These are phyloP conservation scores for Chascanopsetta lugubris DNA, from an alignment of 2,113 vertebrate species.

Conservation along the genomic window DNA sequence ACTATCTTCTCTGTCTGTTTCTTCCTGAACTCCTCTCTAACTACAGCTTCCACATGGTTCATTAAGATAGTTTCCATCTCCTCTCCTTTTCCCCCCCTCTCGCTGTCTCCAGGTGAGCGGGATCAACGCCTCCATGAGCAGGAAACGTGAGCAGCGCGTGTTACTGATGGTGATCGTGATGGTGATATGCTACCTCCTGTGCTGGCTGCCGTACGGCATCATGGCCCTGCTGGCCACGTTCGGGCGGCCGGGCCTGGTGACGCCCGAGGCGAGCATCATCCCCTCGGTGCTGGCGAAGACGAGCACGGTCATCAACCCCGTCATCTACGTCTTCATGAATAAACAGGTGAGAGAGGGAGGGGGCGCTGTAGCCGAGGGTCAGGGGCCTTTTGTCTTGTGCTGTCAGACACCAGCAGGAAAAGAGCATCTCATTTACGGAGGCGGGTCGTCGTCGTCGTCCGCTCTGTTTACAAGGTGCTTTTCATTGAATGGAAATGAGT, in stretches of 20 bases:
- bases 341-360: conserved; percentile 77
- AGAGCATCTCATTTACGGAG: conserved; percentile 8
- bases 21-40: too few relatives aligned
- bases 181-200: conserved; percentile 84
- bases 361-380: background rate
- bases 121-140: conserved; percentile 63
- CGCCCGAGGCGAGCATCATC: conserved; percentile 79
- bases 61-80: background rate
- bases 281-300: conserved; percentile 84
- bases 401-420: conserved; percentile 8
- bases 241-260: conserved; percentile 74
- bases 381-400: conserved; percentile 18
- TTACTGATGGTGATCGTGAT: conserved; percentile 82
- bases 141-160: conserved; percentile 75
- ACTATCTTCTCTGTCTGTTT: too few relatives aligned
- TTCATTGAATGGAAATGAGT: conserved; percentile 18
- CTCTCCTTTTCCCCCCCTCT: background rate
- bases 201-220: conserved; percentile 83
- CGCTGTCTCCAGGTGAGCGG: conserved; percentile 63
- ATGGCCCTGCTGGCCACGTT: conserved; percentile 82
- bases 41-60: too few relatives aligned
- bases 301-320: conserved; percentile 83
- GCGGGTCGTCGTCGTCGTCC: background rate
- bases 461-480: conserved; percentile 11
- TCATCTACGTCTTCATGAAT: conserved; percentile 86